Percentiles rank a stretch among this genome's conserved stretches.
Evolutionary conservation across 2,797 vertebrate genomes (phyloP).

Genomic region (Coracias cyanogaster): DNA sequence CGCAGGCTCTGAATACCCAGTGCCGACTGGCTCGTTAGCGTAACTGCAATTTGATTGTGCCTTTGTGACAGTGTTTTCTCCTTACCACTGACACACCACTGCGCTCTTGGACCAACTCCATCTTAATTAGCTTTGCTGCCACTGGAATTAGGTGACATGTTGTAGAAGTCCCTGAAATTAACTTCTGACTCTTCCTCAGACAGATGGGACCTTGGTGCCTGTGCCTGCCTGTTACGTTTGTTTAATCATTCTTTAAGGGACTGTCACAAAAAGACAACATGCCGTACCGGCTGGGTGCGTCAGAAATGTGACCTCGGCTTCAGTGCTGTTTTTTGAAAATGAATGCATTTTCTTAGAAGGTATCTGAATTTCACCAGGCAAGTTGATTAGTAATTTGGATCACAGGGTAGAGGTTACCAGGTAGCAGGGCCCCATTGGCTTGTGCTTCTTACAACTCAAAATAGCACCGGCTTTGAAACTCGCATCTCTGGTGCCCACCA

Average conservation of each 20-base stretch:
- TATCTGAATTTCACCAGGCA: neutral
- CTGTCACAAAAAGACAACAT: neutral
- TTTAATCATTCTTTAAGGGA: slow-evolving; percentile 48
- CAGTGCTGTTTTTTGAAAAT: neutral
- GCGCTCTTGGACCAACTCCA: slow-evolving; percentile 45
- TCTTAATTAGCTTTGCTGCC: slow-evolving; percentile 61
- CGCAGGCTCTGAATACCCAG: neutral
- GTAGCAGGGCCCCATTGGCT: accelerated
- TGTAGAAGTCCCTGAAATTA: slow-evolving; percentile 67
- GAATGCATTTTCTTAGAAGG: neutral
- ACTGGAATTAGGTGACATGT: slow-evolving; percentile 37
- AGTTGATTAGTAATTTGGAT: neutral
- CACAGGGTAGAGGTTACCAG: neutral
- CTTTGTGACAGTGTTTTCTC: slow-evolving; percentile 37
- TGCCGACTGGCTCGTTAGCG: neutral
- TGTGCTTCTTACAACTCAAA: neutral
- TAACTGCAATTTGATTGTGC: neutral
- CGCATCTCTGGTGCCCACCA: accelerated
- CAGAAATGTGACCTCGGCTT: slow-evolving; percentile 1
- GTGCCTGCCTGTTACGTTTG: neutral
- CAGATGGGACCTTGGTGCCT: neutral
- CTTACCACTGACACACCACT: neutral
- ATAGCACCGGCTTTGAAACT: neutral
- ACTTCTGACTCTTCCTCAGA: slow-evolving; percentile 58
- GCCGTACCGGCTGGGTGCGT: neutral